phyloP scores from a whole-genome alignment of 2,113 vertebrate genomes.

The Nannobrachium achirus region DNA sequence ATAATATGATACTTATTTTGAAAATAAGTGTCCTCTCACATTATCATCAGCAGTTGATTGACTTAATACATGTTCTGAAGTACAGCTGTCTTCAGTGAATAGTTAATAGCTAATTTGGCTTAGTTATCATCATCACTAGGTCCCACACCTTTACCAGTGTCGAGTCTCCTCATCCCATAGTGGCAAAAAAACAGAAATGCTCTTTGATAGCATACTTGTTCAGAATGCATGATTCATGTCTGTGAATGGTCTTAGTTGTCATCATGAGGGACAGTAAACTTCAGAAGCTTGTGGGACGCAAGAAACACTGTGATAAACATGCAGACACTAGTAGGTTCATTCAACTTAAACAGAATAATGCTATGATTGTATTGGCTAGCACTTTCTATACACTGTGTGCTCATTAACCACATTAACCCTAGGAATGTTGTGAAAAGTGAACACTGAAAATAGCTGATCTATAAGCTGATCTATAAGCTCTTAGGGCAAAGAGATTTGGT shows the following conservation, averaged over 20 bases:
- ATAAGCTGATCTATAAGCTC: too few species aligned
- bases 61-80: conserved; percentile 6
- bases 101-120: conserved; percentile 10
- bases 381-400: too few species aligned
- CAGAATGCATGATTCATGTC: conserved; percentile 50
- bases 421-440: too few species aligned
- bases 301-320: conserved; percentile 38
- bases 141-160: too few species aligned
- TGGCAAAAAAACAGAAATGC: conserved; percentile 57
- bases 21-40: neutral
- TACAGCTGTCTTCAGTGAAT: neutral
- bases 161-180: conserved; percentile 17
- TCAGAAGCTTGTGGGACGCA: conserved; percentile 39
- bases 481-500: too few species aligned
- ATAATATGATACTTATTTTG: too few species aligned
- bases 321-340: conserved; percentile 9
- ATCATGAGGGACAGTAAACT: conserved; percentile 25
- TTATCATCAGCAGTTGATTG: neutral
- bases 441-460: too few species aligned
- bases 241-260: conserved; percentile 39
- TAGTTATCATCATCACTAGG: too few species aligned
- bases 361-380: neutral
- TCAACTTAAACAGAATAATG: conserved; percentile 11
- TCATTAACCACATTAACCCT: too few species aligned
- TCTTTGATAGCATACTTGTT: conserved; percentile 66